phyloP scores from a whole-genome alignment of 2,888 invertebrate genomes.

The Athalia rosae region DNA sequence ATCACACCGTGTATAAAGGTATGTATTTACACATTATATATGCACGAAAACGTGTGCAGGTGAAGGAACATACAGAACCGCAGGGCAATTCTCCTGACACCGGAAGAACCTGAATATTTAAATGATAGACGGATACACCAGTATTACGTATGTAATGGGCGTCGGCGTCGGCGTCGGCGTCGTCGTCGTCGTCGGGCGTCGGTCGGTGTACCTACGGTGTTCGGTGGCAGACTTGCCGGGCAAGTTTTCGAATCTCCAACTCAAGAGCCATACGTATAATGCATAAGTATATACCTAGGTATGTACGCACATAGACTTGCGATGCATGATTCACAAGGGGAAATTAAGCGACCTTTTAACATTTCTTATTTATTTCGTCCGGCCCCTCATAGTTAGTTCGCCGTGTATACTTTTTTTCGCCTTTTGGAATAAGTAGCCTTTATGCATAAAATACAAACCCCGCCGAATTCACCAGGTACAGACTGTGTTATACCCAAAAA shows the following conservation, averaged over 20 bases:
- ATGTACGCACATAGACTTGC: slow-evolving; percentile 39
- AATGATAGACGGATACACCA: slow-evolving; percentile 58
- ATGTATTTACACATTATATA: too few species aligned
- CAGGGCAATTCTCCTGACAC: slow-evolving; percentile 54
- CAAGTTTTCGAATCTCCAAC: slow-evolving; percentile 4
- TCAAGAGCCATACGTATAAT: slow-evolving; percentile 12
- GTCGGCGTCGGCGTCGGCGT: slow-evolving; percentile 15
- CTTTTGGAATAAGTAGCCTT: not conserved
- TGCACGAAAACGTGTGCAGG: not conserved
- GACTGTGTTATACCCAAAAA: too few species aligned
- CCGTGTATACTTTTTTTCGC: not conserved
- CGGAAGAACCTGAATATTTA: slow-evolving; percentile 62
- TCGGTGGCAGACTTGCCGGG: slow-evolving; percentile 9
- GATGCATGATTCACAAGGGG: slow-evolving; percentile 61
- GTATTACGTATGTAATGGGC: slow-evolving; percentile 55
- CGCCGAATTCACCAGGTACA: too few species aligned
- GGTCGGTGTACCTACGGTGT: too few species aligned
- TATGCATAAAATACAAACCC: too few species aligned
- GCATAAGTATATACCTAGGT: not conserved
- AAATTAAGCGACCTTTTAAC: slow-evolving; percentile 60
- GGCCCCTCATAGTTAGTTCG: not conserved
- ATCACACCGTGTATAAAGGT: too few species aligned
- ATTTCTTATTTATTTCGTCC: slow-evolving; percentile 39
- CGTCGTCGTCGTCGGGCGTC: too few species aligned
- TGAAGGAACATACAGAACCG: not conserved